Conservation (phyloP, 2,113 vertebrate species). For the Onychorhynchus coronatus region DNA sequence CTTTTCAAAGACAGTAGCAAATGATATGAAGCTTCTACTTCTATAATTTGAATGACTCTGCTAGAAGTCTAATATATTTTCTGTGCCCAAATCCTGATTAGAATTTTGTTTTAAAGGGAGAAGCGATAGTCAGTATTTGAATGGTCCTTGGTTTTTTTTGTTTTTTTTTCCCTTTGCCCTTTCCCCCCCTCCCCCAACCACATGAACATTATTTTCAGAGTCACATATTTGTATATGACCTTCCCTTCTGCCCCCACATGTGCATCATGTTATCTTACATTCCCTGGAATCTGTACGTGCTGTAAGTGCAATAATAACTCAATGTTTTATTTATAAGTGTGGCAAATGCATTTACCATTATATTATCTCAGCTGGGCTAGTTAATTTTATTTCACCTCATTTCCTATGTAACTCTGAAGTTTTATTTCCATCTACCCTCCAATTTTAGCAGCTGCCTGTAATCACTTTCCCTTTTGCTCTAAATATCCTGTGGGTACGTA, state of each 20-base stretch:
- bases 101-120: background rate
- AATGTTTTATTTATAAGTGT: constrained; percentile 40
- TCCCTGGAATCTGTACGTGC: background rate
- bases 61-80: background rate
- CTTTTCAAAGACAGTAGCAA: background rate
- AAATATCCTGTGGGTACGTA: background rate
- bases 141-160: background rate
- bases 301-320: background rate
- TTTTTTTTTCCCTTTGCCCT: background rate
- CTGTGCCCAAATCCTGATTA: background rate
- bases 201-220: background rate
- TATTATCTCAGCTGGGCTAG: constrained; percentile 29
- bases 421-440: constrained; percentile 9
- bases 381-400: constrained; percentile 4
- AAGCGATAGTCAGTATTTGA: background rate
- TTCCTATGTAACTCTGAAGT: background rate
- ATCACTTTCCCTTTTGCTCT: background rate
- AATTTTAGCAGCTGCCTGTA: constrained; percentile 20
- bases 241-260: background rate
- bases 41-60: background rate
- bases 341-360: background rate
- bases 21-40: background rate
- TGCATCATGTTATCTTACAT: background rate
- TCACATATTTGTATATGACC: background rate
- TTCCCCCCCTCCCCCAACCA: background rate